Evolutionary conservation across 2,888 invertebrate genomes (phyloP), one percentile per base, ranked within the genome.

Genomic region (Dolichomitus sp.): DNA sequence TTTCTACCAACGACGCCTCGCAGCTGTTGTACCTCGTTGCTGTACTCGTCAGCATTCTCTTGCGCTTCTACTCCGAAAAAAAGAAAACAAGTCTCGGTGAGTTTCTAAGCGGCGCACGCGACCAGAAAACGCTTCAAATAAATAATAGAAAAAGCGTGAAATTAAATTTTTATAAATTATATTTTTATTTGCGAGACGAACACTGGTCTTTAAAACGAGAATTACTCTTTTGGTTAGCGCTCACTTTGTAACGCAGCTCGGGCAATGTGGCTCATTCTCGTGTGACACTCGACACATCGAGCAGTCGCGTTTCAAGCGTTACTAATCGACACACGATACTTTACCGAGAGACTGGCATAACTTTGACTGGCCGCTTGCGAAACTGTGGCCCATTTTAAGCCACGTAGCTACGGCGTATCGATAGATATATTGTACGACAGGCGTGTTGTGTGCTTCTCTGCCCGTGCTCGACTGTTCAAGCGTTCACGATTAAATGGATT

Each of bases 1-100:
- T 96, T 95, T 81, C 98, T 96, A 73, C 95, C 94, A 33, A 97
- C 94, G 48, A 95, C 93, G 52, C 93, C 90, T 61, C 95, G 94
- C 77, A 95, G 91, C 86, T 95, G 94, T 88, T 95, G 95, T 85
- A 95, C 94, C 89, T 96, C 95, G 92, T 95, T 94, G 54, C 94
- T 95, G 89, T 95, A 95, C 86, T 94, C 94, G 86, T 95, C 95
- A 50, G 94, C 95, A 87, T 94, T 95, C 89, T 95, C 95, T 87
- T 95, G 95, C 80, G 95, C 95, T 91, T 95, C 95, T 95, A 93
- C 89, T 94, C 33, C 57, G 45, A 27, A 70, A 57, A 54, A 50
- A 19, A 45, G 9, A 52, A 66, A 63, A 63, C 63, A 42, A 63
- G 23, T 23, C 23, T 23, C 37, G 1, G 63, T 40, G 23, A 63